Base-by-base conservation (phyloP, 1,140 invertebrate species). In the Trigoniulus corallinus region DNA sequence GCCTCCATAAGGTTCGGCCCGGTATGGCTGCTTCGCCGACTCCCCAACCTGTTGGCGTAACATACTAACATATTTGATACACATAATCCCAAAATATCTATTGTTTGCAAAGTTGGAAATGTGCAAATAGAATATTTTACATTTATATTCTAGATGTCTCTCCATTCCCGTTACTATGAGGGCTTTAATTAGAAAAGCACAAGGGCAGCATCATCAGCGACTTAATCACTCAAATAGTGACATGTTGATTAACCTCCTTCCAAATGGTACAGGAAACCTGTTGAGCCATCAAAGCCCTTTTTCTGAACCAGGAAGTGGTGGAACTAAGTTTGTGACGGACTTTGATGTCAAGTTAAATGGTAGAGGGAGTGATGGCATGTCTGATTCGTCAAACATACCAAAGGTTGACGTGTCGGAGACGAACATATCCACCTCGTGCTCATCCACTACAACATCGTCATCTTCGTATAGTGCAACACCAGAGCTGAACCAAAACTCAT, bases 151-250 rank as follows among this genome's bases (percentile, higher is more conserved):
- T 59, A 75, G 84, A 56, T 88, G 80, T 57, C 73, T 91, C 53
- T 94, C 89, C 15, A 88, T 96, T 62, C 92, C 92, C 2, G 74
- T 94, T 20, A 89, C 88, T 2, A 75, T 86, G 69, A 72, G 84
- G 54, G 74, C 80, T 2, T 66, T 88, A 4, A 73, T 85, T 3
- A 73, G 75, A 53, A 77, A 75, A 53, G 67, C 65, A n/a, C 59
- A 58, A 46, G 50, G 42, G 7, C 41, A 51, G 26, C 50, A 51
- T 48, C 13, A 47, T 37, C 21, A 34, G 39, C 18, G 42, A 51
- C 23, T 2, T 51, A 13, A 24, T 20, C 34, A n/a, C 46, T 2
- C 18, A 10, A 13, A 48, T 43, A 34, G 42, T 18, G 50, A 37
- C 50, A 51, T 39, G 22, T 51, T 26, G 4, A 39, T 37, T 26